These are phyloP conservation scores for Sipunculus nudus DNA, from an alignment of 2,888 invertebrate species.

Conservation along the genomic window DNA sequence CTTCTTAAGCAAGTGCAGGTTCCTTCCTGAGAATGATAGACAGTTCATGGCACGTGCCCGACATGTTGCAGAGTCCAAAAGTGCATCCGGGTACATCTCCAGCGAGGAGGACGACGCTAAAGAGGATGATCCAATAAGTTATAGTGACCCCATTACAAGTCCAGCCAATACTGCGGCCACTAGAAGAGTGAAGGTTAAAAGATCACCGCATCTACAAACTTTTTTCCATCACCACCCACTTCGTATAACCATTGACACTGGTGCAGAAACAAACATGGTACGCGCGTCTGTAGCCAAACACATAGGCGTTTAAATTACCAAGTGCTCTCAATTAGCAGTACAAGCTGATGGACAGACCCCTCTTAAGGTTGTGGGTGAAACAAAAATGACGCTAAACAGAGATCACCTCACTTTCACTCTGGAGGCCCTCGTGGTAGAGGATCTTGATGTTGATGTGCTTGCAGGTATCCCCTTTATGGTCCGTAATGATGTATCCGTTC, in stretches of 20 bases:
- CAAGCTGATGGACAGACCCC: slow-evolving; percentile 31
- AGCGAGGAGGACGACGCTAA: slow-evolving; percentile 3
- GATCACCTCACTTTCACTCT: no score
- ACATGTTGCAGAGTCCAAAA: no score
- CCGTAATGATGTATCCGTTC: slow-evolving; percentile 35
- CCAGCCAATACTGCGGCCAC: not conserved
- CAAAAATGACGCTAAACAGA: no score
- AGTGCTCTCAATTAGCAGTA: slow-evolving; percentile 24
- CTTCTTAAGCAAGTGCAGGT: slow-evolving; percentile 36
- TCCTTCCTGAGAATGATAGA: slow-evolving; percentile 33
- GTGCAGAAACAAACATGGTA: slow-evolving; percentile 33
- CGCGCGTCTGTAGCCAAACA: slow-evolving; percentile 20
- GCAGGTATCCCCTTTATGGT: slow-evolving; percentile 41
- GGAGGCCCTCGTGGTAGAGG: slow-evolving; percentile 26
- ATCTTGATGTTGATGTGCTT: slow-evolving; percentile 31
- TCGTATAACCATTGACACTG: slow-evolving; percentile 32
- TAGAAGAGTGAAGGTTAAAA: slow-evolving; percentile 25
- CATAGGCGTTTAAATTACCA: slow-evolving; percentile 25
- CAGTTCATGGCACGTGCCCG: slow-evolving; percentile 26
- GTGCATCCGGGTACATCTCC: no score
- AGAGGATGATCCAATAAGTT: not conserved
- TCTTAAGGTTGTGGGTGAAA: no score
- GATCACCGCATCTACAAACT: slow-evolving; percentile 28
- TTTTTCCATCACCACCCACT: slow-evolving; percentile 29
- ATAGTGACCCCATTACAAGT: not conserved